phyloP scores from a whole-genome alignment of 2,888 invertebrate species.

The Cyclophora albipunctata region DNA sequence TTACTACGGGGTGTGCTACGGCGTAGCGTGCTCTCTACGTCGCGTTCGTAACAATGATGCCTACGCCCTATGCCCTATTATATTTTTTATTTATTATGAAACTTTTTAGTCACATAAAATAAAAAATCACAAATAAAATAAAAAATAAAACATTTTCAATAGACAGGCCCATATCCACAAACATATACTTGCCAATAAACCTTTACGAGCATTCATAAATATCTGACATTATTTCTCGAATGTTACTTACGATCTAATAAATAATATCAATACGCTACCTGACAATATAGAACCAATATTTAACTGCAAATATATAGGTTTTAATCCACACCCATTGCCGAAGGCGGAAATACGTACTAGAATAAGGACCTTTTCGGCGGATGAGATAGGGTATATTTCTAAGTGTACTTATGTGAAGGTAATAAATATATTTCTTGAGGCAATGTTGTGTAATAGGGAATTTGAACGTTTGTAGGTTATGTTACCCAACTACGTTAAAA shows the following conservation, averaged over 20 bases:
- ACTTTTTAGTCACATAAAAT: not conserved
- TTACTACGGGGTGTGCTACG: no score
- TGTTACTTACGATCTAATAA: not conserved
- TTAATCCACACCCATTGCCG: slow-evolving; percentile 15
- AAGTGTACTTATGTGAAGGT: no score
- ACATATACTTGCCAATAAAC: not conserved
- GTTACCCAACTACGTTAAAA: not conserved
- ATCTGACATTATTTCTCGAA: not conserved
- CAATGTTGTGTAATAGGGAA: not conserved
- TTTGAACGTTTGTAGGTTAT: no score
- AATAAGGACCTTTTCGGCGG: slow-evolving; percentile 12
- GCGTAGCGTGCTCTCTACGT: no score
- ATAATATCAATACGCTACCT: not conserved
- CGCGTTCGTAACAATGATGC: no score
- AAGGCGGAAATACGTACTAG: slow-evolving; percentile 9
- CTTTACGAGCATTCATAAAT: not conserved
- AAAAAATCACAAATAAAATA: not conserved
- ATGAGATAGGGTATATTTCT: slow-evolving; percentile 1
- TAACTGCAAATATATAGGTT: slow-evolving; percentile 11
- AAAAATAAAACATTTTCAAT: no score
- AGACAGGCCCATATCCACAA: not conserved
- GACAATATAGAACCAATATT: slow-evolving; percentile 7
- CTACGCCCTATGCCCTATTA: no score
- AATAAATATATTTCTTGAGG: not conserved
- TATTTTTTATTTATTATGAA: not conserved